Percentiles rank a stretch among this genome's conserved stretches.
Evolutionary conservation across 2,888 invertebrate genomes (phyloP).

Genomic region (Drosophila antonietae): DNA sequence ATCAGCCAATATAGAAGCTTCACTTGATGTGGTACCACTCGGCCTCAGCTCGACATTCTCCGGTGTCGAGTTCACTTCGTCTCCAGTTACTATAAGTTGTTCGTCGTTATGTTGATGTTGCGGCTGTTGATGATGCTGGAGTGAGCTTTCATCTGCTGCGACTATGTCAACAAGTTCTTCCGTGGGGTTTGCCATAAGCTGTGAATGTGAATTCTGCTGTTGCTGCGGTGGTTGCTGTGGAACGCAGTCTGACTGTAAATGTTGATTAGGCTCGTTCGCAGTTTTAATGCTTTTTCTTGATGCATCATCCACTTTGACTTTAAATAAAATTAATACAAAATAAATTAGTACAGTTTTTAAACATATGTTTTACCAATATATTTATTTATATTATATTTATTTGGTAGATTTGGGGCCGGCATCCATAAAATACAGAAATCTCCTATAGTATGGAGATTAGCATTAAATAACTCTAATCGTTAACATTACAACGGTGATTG

Average conservation of each 20-base stretch:
- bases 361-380: background rate
- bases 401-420: too few relatives aligned
- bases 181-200: conserved; percentile 30
- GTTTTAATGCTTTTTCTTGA: conserved; percentile 29
- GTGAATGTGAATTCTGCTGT: conserved; percentile 26
- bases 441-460: too few relatives aligned
- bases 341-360: background rate
- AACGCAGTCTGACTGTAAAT: conserved; percentile 32
- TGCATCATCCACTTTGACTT: conserved; percentile 54
- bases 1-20: conserved; percentile 13
- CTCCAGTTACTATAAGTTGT: background rate
- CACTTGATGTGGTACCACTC: background rate
- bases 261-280: conserved; percentile 30
- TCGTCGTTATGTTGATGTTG: background rate
- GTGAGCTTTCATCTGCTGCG: background rate
- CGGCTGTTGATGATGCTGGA: background rate
- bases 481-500: too few relatives aligned
- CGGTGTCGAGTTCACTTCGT: background rate
- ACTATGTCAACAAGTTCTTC: conserved; percentile 18
- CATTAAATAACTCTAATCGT: too few relatives aligned
- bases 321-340: background rate
- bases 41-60: background rate
- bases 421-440: too few relatives aligned
- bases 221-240: conserved; percentile 6
- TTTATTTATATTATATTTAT: background rate